These are phyloP conservation scores for Steinernema hermaphroditum DNA, from an alignment of 2,888 invertebrate species.

Conservation along the genomic window DNA sequence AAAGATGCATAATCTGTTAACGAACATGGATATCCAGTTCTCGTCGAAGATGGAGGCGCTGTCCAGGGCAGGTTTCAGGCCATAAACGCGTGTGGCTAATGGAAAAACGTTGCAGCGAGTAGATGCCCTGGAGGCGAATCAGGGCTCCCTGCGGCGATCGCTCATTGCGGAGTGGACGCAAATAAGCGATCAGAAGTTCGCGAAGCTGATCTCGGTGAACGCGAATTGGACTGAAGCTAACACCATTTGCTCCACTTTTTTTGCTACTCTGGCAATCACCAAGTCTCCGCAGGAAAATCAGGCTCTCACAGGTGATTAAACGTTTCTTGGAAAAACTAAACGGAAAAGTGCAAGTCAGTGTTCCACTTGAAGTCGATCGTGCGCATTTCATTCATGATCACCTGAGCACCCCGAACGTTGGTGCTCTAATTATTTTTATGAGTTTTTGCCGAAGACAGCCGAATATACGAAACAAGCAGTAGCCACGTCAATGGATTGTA, in stretches of 20 bases:
- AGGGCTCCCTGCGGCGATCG: slow-evolving; percentile 33
- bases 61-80: slow-evolving; percentile 30
- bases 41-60: slow-evolving; percentile 35
- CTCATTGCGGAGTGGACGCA: slow-evolving; percentile 36
- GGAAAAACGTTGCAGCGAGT: slow-evolving; percentile 33
- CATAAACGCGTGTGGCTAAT: not conserved
- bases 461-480: too few relatives aligned
- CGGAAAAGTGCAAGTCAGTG: too few relatives aligned
- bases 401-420: too few relatives aligned
- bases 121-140: slow-evolving; percentile 38
- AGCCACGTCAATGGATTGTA: too few relatives aligned
- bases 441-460: too few relatives aligned
- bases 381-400: not conserved
- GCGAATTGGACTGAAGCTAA: slow-evolving; percentile 37
- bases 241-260: slow-evolving; percentile 32
- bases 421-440: too few relatives aligned
- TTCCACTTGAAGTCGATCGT: not conserved
- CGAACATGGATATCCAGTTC: slow-evolving; percentile 33
- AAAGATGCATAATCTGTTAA: slow-evolving; percentile 34
- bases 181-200: slow-evolving; percentile 27
- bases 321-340: not conserved
- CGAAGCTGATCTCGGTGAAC: slow-evolving; percentile 29
- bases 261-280: slow-evolving; percentile 32
- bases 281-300: slow-evolving; percentile 35
- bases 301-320: slow-evolving; percentile 32